Percentiles rank a stretch among this genome's conserved stretches.
Conservation (phyloP, 2,888 invertebrate genomes). For the Salpingus planirostris region DNA sequence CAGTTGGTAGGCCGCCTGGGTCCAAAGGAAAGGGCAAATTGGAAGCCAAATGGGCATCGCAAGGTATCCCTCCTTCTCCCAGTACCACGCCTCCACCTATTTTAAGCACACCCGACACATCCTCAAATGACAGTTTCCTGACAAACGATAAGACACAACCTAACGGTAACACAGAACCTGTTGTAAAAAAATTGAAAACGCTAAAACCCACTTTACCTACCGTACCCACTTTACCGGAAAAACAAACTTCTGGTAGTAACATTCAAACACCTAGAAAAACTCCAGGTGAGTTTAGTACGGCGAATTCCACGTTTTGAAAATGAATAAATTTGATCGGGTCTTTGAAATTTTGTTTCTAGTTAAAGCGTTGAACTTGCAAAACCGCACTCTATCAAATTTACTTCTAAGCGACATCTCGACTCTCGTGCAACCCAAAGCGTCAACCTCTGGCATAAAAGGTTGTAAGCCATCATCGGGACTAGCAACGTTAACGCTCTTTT, state of each 20-base stretch:
- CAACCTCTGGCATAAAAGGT: constrained; percentile 32
- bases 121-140: constrained; percentile 17
- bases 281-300: too few relatives aligned
- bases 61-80: constrained; percentile 32
- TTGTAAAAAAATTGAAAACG: constrained; percentile 25
- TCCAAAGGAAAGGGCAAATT: constrained; percentile 32
- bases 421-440: constrained; percentile 20
- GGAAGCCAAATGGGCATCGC: constrained; percentile 35
- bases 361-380: constrained; percentile 7
- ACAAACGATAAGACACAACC: constrained; percentile 10
- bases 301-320: too few relatives aligned
- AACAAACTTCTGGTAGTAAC: too few relatives aligned
- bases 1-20: constrained; percentile 47
- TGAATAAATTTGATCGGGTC: background rate
- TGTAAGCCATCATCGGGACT: constrained; percentile 7
- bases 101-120: constrained; percentile 14
- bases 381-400: constrained; percentile 27
- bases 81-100: constrained; percentile 19
- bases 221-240: constrained; percentile 1
- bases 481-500: background rate
- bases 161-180: constrained; percentile 6
- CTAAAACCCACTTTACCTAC: constrained; percentile 19
- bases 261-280: too few relatives aligned
- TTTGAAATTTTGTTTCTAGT: background rate
- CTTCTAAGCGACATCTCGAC: constrained; percentile 31